These are phyloP conservation scores for Trissolcus brochymenae DNA, from an alignment of 2,888 invertebrate species.

Conservation along the genomic window DNA sequence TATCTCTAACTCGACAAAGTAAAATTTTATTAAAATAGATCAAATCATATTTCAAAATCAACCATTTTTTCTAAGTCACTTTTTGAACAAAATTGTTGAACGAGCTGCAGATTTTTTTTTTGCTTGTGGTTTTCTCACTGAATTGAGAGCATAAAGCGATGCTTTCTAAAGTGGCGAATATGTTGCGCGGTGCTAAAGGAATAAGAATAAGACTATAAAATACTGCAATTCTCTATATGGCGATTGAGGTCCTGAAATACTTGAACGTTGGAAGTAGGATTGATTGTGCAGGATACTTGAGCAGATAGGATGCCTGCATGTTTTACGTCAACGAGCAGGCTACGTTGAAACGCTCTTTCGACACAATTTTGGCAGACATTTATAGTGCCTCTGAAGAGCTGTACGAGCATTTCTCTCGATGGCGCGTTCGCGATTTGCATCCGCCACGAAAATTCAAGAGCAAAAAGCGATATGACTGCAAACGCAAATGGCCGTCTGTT, in stretches of 20 bases:
- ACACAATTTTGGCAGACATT: conserved; percentile 37
- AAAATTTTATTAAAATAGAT: too few relatives aligned
- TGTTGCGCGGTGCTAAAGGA: too few relatives aligned
- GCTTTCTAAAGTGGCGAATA: too few relatives aligned
- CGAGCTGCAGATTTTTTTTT: too few relatives aligned
- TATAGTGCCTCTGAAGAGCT: conserved; percentile 29
- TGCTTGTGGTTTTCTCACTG: too few relatives aligned
- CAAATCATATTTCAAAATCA: too few relatives aligned
- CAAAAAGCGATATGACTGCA: conserved; percentile 2
- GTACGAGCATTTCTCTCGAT: conserved; percentile 14
- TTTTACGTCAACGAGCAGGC: conserved; percentile 17
- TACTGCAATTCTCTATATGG: conserved; percentile 9
- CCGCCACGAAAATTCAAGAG: conserved; percentile 11
- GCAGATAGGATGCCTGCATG: conserved; percentile 21
- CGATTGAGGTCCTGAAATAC: conserved; percentile 20
- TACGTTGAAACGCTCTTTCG: conserved; percentile 18
- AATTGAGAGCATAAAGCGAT: too few relatives aligned
- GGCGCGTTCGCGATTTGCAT: conserved; percentile 21
- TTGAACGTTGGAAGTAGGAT: conserved; percentile 32
- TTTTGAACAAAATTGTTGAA: too few relatives aligned
- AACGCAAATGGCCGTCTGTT: conserved; percentile 21
- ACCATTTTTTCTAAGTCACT: too few relatives aligned
- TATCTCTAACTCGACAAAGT: too few relatives aligned
- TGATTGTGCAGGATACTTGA: conserved; percentile 28
- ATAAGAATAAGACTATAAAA: conserved; percentile 14